These are phyloP conservation scores for Thamnophis sirtalis DNA, from an alignment of 2,113 vertebrate genomes.

Conservation along the genomic window DNA sequence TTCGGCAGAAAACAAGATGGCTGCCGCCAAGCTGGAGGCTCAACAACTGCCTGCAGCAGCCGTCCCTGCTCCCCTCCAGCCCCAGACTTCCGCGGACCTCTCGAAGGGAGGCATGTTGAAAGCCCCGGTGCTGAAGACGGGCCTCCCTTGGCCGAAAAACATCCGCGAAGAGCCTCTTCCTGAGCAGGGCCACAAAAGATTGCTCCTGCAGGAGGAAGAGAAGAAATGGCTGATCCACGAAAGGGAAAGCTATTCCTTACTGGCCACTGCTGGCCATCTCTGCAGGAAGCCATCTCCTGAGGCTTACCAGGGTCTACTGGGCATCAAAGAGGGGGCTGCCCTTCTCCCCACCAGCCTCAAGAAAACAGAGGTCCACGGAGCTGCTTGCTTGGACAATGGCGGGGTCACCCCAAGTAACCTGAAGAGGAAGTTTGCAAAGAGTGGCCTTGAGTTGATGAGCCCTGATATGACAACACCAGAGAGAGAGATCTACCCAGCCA, in stretches of 20 bases:
- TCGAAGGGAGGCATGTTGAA: slow-evolving; percentile 78
- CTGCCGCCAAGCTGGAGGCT: slow-evolving; percentile 61
- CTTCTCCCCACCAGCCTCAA: background rate
- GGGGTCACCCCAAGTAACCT: slow-evolving; percentile 43
- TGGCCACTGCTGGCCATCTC: slow-evolving; percentile 29
- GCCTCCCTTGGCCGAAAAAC: slow-evolving; percentile 52
- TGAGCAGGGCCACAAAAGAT: slow-evolving; percentile 27
- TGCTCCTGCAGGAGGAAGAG: slow-evolving; percentile 61
- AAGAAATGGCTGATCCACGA: slow-evolving; percentile 60
- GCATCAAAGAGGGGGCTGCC: background rate
- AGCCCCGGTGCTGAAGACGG: slow-evolving; percentile 71
- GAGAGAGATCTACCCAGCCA: slow-evolving; percentile 65
- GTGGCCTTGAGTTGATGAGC: slow-evolving; percentile 65
- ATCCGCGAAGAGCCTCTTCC: slow-evolving; percentile 55
- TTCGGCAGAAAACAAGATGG: slow-evolving; percentile 58
- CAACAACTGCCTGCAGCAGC: slow-evolving; percentile 54
- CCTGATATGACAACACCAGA: slow-evolving; percentile 38
- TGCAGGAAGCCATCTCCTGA: slow-evolving; percentile 44
- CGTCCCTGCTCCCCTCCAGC: slow-evolving; percentile 46
- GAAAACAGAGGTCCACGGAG: slow-evolving; percentile 43
- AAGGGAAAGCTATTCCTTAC: slow-evolving; percentile 42
- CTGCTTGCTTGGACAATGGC: slow-evolving; percentile 54
- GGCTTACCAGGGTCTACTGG: slow-evolving; percentile 30
- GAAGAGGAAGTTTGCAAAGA: slow-evolving; percentile 76
- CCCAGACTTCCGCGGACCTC: slow-evolving; percentile 59